Conservation (phyloP, 2,113 vertebrate species). For the Labeo catla region DNA sequence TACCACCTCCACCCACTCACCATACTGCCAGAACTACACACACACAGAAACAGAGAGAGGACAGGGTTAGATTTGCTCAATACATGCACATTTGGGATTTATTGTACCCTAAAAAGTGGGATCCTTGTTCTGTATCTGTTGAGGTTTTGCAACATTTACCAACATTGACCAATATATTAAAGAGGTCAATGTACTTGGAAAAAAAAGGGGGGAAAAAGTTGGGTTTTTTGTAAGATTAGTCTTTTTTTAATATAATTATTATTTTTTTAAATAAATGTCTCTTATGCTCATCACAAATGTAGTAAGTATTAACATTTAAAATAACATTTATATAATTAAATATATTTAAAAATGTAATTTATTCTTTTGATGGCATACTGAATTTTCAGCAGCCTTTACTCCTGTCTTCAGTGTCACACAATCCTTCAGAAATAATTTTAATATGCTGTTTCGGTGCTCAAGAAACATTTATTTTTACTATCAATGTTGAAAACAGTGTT, state of each 20-base stretch:
- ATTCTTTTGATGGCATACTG: neutral
- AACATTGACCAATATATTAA: neutral
- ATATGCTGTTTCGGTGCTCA: neutral
- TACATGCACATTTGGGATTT: neutral
- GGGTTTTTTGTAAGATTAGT: no score
- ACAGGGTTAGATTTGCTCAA: neutral
- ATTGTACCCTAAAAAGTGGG: neutral
- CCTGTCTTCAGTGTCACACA: neutral
- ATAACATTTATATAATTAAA: neutral
- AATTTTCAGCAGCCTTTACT: neutral
- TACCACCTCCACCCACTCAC: conserved; percentile 84
- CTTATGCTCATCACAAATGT: neutral
- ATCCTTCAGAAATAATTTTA: neutral
- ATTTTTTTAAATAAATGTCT: no score
- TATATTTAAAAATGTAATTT: neutral
- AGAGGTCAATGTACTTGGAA: neutral
- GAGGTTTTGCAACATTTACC: neutral
- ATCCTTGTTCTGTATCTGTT: neutral
- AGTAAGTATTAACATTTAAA: neutral
- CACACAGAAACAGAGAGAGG: neutral
- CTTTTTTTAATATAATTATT: no score
- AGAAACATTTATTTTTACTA: neutral
- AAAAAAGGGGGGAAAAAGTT: no score
- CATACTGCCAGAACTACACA: conserved; percentile 84
- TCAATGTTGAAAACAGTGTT: neutral